Percentiles rank a stretch among this genome's conserved stretches.
phyloP scores from a whole-genome alignment of 2,113 vertebrate species.

The Chitala chitala region DNA sequence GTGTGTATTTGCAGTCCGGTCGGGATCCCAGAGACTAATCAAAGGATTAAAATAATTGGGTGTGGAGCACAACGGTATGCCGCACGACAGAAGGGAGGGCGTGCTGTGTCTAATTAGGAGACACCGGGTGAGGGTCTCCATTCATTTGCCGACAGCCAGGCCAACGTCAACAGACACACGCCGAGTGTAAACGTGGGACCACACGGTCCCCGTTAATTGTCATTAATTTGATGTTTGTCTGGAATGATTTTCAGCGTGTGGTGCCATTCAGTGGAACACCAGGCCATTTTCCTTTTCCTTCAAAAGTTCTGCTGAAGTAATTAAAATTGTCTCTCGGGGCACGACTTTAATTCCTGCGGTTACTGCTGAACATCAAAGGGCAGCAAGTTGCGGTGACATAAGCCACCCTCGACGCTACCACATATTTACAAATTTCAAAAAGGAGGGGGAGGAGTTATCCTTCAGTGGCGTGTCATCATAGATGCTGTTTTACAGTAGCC shows the following conservation, averaged over 20 bases:
- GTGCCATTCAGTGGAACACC: slow-evolving; percentile 36
- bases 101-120: slow-evolving; percentile 80
- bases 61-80: slow-evolving; percentile 65
- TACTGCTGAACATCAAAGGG: slow-evolving; percentile 47
- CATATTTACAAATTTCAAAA: slow-evolving; percentile 35
- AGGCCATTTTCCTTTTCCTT: slow-evolving; percentile 30
- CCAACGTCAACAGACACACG: slow-evolving; percentile 23
- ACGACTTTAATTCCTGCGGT: slow-evolving; percentile 48
- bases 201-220: slow-evolving; percentile 50
- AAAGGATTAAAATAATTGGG: slow-evolving; percentile 73
- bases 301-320: slow-evolving; percentile 48
- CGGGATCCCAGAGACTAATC: slow-evolving; percentile 64
- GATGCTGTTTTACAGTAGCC: slow-evolving; percentile 24
- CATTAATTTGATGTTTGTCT: slow-evolving; percentile 52
- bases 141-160: slow-evolving; percentile 50
- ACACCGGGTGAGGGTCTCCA: slow-evolving; percentile 62
- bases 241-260: slow-evolving; percentile 39
- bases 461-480: slow-evolving; percentile 31
- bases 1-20: slow-evolving; percentile 56
- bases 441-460: slow-evolving; percentile 45
- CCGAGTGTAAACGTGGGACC: slow-evolving; percentile 35
- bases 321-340: slow-evolving; percentile 55
- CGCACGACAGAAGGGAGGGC: slow-evolving; percentile 57
- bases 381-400: slow-evolving; percentile 44
- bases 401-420: slow-evolving; percentile 33